Conservation (phyloP, 2,888 invertebrate species). For the Pteria penguin region DNA sequence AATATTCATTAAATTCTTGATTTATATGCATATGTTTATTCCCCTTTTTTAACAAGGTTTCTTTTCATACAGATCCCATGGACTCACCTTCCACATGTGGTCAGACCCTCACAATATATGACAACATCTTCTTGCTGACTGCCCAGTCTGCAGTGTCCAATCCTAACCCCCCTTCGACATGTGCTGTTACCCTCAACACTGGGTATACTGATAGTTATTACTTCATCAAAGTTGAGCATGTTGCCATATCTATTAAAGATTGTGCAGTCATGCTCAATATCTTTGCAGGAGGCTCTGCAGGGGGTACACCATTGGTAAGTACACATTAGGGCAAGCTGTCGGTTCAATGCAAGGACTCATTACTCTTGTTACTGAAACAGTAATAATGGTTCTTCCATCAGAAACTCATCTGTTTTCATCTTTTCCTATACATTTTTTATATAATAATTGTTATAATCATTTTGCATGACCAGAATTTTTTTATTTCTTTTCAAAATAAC, state of each 20-base stretch:
- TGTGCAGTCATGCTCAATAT: slow-evolving; percentile 61
- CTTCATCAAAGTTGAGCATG: slow-evolving; percentile 64
- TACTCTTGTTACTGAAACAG: too few species aligned
- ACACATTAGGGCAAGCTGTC: too few species aligned
- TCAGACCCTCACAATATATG: slow-evolving; percentile 58
- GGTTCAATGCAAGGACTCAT: too few species aligned
- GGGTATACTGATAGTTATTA: slow-evolving; percentile 62
- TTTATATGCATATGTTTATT: too few species aligned
- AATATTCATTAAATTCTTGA: too few species aligned
- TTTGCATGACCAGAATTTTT: too few species aligned
- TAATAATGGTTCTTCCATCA: too few species aligned
- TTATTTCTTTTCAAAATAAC: too few species aligned
- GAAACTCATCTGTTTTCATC: too few species aligned
- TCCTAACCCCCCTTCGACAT: slow-evolving; percentile 60
- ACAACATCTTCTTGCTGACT: slow-evolving; percentile 54
- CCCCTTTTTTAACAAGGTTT: too few species aligned
- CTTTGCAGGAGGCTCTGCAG: slow-evolving; percentile 59
- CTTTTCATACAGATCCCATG: slow-evolving; percentile 61
- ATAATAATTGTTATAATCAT: too few species aligned
- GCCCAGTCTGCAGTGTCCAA: slow-evolving; percentile 58
- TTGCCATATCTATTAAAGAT: slow-evolving; percentile 61
- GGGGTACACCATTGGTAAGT: slow-evolving; percentile 63
- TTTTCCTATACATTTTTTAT: too few species aligned
- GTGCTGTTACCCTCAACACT: slow-evolving; percentile 61
- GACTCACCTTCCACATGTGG: slow-evolving; percentile 59